Evolutionary conservation across 2,888 invertebrate genomes (phyloP).

Genomic region (Pyralis farinalis): DNA sequence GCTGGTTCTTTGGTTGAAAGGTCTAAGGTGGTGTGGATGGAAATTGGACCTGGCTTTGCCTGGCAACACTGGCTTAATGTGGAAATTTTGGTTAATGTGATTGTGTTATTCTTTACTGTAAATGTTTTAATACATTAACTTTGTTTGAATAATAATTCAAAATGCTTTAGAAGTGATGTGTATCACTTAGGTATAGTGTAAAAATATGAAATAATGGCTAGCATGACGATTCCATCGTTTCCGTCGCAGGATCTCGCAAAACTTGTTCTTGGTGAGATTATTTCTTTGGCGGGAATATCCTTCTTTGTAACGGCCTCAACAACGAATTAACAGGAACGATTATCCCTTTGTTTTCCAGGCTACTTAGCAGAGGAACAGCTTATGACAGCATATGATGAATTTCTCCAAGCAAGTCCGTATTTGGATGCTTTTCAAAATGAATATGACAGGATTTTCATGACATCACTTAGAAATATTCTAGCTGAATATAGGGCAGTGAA

Average conservation of each 20-base stretch:
- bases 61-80: too few species aligned
- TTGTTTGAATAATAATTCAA: too few species aligned
- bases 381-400: constrained; percentile 75
- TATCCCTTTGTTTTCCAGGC: constrained; percentile 40
- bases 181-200: too few species aligned
- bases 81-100: too few species aligned
- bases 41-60: too few species aligned
- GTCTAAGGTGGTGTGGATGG: too few species aligned
- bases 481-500: constrained; percentile 74
- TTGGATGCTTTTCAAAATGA: constrained; percentile 67
- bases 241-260: constrained; percentile 70
- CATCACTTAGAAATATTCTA: constrained; percentile 66
- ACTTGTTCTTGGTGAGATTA: constrained; percentile 64
- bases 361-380: constrained; percentile 74
- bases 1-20: too few species aligned
- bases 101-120: too few species aligned
- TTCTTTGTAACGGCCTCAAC: constrained; percentile 24
- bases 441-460: constrained; percentile 74
- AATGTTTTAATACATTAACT: too few species aligned
- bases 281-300: constrained; percentile 66
- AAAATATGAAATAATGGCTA: constrained; percentile 3
- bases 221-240: constrained; percentile 64
- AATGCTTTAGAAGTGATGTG: too few species aligned
- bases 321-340: constrained; percentile 22
- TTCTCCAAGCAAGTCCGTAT: constrained; percentile 69